phyloP scores from a whole-genome alignment of 2,113 vertebrate species.

The Chaetorhynchus papuensis region DNA sequence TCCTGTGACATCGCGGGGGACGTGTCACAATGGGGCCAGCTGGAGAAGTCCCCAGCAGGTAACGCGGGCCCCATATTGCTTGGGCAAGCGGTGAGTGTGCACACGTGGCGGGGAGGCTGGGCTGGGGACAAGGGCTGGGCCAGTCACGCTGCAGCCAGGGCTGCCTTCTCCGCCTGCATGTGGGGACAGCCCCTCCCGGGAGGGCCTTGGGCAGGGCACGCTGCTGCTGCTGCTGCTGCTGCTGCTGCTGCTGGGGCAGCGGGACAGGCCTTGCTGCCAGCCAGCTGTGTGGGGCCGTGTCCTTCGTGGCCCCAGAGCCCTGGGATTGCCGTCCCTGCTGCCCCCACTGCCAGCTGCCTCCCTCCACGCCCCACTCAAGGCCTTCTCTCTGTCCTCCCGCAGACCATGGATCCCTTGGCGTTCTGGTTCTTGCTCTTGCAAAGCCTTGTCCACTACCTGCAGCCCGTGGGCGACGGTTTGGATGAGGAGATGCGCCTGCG shows the following conservation, averaged over 20 bases:
- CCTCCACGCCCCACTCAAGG: not conserved
- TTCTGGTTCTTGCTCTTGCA: not conserved
- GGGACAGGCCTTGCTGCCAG: not conserved
- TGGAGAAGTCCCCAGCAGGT: too few relatives aligned
- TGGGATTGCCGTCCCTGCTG: not conserved
- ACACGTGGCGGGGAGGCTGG: too few relatives aligned
- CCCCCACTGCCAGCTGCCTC: not conserved
- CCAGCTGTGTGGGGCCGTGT: not conserved
- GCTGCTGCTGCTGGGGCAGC: too few relatives aligned
- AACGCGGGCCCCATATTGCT: too few relatives aligned
- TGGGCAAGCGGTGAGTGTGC: too few relatives aligned
- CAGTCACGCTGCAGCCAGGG: accelerated
- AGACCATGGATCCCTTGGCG: not conserved
- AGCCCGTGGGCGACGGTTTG: not conserved
- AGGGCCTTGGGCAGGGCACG: accelerated
- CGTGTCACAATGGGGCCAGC: too few relatives aligned
- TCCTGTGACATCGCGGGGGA: too few relatives aligned
- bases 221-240: too few relatives aligned
- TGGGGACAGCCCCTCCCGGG: not conserved
- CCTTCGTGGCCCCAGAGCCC: not conserved
- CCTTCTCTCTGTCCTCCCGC: not conserved
- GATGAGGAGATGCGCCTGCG: accelerated
- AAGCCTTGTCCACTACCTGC: accelerated
- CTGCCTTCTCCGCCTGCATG: too few relatives aligned
- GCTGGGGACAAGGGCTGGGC: not conserved